These are phyloP conservation scores for Caenorhabditis sp. DNA, from an alignment of 2,888 invertebrate species.

Conservation along the genomic window DNA sequence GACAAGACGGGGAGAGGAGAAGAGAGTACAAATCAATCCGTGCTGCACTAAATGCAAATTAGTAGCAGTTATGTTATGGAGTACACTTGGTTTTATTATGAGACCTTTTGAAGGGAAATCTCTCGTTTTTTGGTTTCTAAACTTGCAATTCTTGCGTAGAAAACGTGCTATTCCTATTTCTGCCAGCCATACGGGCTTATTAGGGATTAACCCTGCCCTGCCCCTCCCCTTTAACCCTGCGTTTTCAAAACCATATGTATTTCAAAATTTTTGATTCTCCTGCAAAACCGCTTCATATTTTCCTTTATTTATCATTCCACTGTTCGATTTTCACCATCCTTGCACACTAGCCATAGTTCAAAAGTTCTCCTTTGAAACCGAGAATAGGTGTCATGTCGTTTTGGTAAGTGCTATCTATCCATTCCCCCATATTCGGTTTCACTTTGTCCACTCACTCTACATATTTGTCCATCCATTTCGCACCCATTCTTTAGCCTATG, in stretches of 20 bases:
- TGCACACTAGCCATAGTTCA: background rate
- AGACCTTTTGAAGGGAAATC: too few species aligned
- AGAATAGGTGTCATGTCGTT: background rate
- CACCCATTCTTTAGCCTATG: background rate
- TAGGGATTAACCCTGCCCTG: conserved; percentile 14
- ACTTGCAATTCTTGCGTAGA: too few species aligned
- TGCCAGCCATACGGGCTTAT: conserved; percentile 11
- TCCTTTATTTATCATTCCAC: too few species aligned
- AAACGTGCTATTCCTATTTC: too few species aligned
- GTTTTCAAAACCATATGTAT: conserved; percentile 2
- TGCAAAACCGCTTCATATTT: background rate
- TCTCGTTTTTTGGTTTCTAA: too few species aligned
- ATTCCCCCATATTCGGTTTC: conserved; percentile 8
- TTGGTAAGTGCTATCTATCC: too few species aligned
- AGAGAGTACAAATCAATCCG: conserved; percentile 58
- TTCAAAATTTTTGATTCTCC: background rate
- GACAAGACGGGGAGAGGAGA: background rate
- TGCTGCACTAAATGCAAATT: conserved; percentile 63
- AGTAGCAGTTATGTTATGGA: conserved; percentile 53
- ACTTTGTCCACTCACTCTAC: background rate
- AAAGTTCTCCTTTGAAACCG: too few species aligned
- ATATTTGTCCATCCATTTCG: conserved; percentile 11
- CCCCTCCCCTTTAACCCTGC: conserved; percentile 1
- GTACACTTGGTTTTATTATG: background rate
- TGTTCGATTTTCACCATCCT: too few species aligned